Base-by-base conservation (phyloP, 2,888 invertebrate genomes). In the Tetranychus truncatus region DNA sequence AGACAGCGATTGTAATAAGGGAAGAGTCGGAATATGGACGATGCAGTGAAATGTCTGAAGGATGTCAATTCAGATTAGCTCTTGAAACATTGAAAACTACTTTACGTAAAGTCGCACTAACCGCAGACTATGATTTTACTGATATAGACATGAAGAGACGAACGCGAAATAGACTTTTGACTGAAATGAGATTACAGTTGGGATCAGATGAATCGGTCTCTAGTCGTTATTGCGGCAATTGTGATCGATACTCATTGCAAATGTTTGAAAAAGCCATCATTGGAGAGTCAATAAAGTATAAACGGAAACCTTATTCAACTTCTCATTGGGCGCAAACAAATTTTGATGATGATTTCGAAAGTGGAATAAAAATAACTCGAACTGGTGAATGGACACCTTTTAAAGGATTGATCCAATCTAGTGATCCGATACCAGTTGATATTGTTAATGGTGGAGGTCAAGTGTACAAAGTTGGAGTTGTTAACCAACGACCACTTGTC, bases 341-440 rank as follows among this genome's bases (percentile, higher is more conserved):
- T 4, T 55, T 20, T 5, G 45, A 69, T 7, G 65, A 73, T 45
- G 74, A 76, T 9, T n/a, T 76, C 3, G 73, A 74, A 24, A 24
- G 76, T 45, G 34, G 34, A 34, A 74, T 76, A 20, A 76, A 77
- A 21, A 76, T 75, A 66, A 77, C 77, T 44, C 73, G 76, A 7
- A 72, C 76, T n/a, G 79, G 77, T 1, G 69, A 74, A 18, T 79
- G 79, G 79, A 71, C 67, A 4, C 76, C 77, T 45, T 77, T 77
- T 24, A 76, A 75, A 55, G 79, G 79, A 15, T 21, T 78, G 7
- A 18, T 77, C 1, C 45, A 74, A 44, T n/a, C 11, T 2, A 7
- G 45, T 20, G 66, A 55, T 67, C 45, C 72, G 2, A 21, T 65
- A 9, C 20, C 18, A 15, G 3, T 21, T 34, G 45, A 24, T 6